Conservation (phyloP, 2,797 vertebrate genomes). For the Tolypeutes matacus region DNA sequence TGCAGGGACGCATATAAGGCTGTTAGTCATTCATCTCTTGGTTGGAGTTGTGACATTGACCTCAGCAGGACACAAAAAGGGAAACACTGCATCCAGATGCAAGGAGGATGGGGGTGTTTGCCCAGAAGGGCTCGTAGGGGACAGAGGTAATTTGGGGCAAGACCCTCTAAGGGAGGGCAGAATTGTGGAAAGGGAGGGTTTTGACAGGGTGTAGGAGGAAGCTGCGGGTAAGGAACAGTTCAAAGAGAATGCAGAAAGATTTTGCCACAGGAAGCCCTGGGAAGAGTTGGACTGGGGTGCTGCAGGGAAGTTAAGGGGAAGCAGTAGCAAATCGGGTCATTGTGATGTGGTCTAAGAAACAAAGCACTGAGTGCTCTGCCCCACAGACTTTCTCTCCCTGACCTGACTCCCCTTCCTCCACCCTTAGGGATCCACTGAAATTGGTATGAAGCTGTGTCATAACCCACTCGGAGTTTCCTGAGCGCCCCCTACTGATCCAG, state of each 20-base stretch:
- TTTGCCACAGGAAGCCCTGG: not conserved
- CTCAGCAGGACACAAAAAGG: not conserved
- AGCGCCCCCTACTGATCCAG: not conserved
- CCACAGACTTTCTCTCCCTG: not conserved
- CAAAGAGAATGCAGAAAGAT: not conserved
- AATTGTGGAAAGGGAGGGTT: not conserved
- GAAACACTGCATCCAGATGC: not conserved
- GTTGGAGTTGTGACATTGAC: not conserved
- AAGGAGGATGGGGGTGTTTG: not conserved
- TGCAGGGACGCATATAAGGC: not conserved
- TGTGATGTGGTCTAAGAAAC: not conserved
- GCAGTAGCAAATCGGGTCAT: not conserved
- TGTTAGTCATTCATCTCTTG: not conserved
- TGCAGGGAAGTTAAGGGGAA: not conserved
- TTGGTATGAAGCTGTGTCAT: too few species aligned
- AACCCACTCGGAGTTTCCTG: too few species aligned
- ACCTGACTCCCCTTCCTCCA: too few species aligned
- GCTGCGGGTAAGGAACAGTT: not conserved
- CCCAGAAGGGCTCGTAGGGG: not conserved
- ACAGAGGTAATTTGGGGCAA: not conserved
- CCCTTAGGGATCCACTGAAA: too few species aligned
- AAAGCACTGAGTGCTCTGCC: not conserved
- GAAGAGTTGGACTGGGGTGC: accelerated
- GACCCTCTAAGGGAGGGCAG: not conserved
- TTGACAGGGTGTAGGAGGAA: not conserved